Percentiles rank a stretch among this genome's conserved stretches.
Conservation (phyloP, 2,113 vertebrate genomes). For the Motacilla tschutschensis region DNA sequence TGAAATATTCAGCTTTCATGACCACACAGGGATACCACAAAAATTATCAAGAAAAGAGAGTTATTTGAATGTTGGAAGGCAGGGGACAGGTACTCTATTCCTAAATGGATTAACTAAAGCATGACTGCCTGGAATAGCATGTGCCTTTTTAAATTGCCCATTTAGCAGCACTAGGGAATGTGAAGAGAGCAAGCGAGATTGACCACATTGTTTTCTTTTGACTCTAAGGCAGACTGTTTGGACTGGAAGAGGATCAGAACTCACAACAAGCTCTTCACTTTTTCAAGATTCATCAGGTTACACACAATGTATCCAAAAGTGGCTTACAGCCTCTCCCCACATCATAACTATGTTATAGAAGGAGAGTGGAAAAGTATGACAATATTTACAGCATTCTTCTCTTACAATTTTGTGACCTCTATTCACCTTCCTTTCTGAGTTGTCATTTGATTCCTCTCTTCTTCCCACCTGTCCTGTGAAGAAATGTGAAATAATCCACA, state of each 20-base stretch:
- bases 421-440: background rate
- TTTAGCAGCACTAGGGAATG: background rate
- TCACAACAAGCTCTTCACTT: background rate
- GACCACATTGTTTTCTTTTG: background rate
- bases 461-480: background rate
- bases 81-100: background rate
- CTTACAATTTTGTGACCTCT: background rate
- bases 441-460: background rate
- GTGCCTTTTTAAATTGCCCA: background rate
- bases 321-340: background rate
- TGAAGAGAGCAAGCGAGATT: background rate
- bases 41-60: background rate
- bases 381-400: background rate
- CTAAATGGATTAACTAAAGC: background rate
- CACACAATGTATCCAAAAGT: background rate
- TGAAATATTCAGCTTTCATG: background rate
- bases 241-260: background rate
- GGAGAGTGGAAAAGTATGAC: background rate
- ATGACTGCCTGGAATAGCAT: background rate
- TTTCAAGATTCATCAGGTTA: background rate
- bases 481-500: background rate
- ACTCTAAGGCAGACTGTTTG: background rate
- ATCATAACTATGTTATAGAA: background rate
- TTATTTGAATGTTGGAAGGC: background rate
- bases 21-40: background rate